A percentile compares a stretch with the other conserved stretches of the same genome.
Conservation (phyloP, 2,797 vertebrate species). For the Ptychobarbus kaznakovi region DNA sequence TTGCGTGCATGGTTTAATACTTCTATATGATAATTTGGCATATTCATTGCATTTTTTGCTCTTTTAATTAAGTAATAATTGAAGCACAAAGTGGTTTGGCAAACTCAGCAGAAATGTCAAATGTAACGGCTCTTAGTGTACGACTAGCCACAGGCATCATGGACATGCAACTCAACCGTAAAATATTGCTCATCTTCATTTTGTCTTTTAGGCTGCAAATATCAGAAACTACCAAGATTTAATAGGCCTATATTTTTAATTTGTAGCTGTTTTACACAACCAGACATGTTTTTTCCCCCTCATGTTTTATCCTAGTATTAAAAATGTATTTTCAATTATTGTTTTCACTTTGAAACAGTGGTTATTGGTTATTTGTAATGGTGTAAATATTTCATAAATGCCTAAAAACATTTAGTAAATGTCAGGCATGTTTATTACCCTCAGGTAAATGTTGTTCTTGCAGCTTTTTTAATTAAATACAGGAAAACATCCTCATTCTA, state of each 20-base stretch:
- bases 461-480: neutral
- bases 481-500: neutral
- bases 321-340: neutral
- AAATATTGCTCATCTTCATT: slow-evolving; percentile 36
- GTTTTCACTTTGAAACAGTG: neutral
- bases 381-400: neutral
- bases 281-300: neutral
- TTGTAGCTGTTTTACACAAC: neutral
- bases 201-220: neutral
- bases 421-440: slow-evolving; percentile 21
- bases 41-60: neutral
- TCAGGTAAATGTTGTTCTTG: neutral
- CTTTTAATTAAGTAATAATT: slow-evolving; percentile 28
- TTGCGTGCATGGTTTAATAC: slow-evolving; percentile 1
- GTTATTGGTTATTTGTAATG: slow-evolving; percentile 5
- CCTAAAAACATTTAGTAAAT: slow-evolving; percentile 30
- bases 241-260: neutral
- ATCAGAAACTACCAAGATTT: neutral
- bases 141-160: neutral
- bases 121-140: slow-evolving; percentile 6
- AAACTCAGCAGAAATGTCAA: slow-evolving; percentile 43
- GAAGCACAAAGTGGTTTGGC: neutral
- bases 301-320: neutral
- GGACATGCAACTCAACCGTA: slow-evolving; percentile 19
- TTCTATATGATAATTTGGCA: neutral